A percentile compares a stretch with the other conserved stretches of the same genome.
These are phyloP conservation scores for Hydrolagus affinis DNA, from an alignment of 2,113 vertebrate species.

Conservation along the genomic window DNA sequence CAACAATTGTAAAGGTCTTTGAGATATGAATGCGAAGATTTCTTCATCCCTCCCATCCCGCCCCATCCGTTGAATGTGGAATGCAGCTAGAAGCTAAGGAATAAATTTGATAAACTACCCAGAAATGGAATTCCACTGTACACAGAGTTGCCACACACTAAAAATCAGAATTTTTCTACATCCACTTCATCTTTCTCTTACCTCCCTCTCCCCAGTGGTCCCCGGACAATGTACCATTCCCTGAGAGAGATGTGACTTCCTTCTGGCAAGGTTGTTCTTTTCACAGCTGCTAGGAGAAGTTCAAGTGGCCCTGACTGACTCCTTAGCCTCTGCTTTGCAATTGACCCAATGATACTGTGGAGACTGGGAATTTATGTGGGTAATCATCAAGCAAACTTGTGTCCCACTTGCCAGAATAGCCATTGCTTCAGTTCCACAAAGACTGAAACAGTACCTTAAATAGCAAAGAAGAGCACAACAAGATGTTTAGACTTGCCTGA, in stretches of 20 bases:
- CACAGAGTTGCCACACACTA: neutral
- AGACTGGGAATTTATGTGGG: neutral
- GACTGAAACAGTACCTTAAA: neutral
- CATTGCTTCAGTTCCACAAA: neutral
- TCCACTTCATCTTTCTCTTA: neutral
- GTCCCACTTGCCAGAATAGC: neutral
- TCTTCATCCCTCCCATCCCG: too few species aligned
- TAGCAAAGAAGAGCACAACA: neutral
- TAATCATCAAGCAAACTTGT: neutral
- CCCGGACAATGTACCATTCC: neutral
- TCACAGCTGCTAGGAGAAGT: neutral
- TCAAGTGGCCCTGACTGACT: neutral
- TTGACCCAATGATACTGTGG: neutral
- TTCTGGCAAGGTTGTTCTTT: neutral
- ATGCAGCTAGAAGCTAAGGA: too few species aligned
- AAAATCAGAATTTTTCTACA: neutral
- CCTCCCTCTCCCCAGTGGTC: neutral
- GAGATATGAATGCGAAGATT: too few species aligned
- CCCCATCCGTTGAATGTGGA: too few species aligned
- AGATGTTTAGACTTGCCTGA: neutral
- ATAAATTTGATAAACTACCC: too few species aligned
- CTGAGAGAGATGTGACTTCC: too few species aligned
- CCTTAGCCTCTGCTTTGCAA: neutral
- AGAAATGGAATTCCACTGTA: neutral
- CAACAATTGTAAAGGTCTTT: neutral